Conservation (phyloP, 2,797 vertebrate species). For the Phoebastria nigripes region DNA sequence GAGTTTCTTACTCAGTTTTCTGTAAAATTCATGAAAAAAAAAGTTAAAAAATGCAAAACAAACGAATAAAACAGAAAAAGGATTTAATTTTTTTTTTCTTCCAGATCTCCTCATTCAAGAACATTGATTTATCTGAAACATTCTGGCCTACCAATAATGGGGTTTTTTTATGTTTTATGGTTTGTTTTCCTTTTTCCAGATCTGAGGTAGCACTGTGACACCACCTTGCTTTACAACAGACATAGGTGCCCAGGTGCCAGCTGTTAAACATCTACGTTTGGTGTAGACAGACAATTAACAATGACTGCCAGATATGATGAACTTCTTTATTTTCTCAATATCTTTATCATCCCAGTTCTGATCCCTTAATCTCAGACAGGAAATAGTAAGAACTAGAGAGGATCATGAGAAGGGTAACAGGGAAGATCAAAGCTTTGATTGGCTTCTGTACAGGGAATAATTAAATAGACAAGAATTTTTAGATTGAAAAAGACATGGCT, state of each 20-base stretch:
- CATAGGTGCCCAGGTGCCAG: not conserved
- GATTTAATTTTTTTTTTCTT: not conserved
- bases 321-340: not conserved
- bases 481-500: not conserved
- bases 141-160: fast-evolving
- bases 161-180: not conserved
- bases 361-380: not conserved
- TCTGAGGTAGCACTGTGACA: not conserved
- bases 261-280: not conserved
- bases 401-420: not conserved
- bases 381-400: not conserved
- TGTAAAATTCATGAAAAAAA: not conserved
- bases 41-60: not conserved
- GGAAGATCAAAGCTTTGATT: not conserved
- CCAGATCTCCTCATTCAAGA: not conserved
- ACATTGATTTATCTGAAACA: not conserved
- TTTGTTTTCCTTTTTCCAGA: not conserved
- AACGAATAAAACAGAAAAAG: not conserved
- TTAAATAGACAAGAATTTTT: not conserved
- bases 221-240: not conserved
- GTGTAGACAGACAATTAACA: not conserved
- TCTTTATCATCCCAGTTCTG: not conserved
- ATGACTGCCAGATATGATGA: not conserved
- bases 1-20: not conserved
- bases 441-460: not conserved